These are phyloP conservation scores for Holotrichia oblita DNA, from an alignment of 1,140 invertebrate species.

Conservation along the genomic window DNA sequence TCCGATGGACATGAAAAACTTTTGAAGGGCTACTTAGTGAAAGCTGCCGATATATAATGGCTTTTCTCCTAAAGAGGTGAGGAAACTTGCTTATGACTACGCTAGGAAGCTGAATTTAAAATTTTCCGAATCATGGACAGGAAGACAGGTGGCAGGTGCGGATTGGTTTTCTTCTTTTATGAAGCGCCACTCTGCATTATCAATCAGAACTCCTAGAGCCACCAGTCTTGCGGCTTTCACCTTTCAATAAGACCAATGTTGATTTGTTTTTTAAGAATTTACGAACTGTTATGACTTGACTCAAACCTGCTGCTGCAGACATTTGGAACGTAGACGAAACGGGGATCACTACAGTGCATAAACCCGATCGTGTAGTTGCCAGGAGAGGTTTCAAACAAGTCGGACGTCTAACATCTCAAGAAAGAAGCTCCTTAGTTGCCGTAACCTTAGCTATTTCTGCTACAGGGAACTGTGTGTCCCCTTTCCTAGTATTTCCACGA, in stretches of 20 bases:
- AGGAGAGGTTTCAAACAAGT: slow-evolving; percentile 59
- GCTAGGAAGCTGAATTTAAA: slow-evolving; percentile 39
- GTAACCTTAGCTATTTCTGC: neutral
- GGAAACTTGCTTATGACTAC: slow-evolving; percentile 51
- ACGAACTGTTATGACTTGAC: slow-evolving; percentile 49
- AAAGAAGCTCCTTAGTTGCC: no score
- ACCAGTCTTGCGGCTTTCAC: slow-evolving; percentile 58
- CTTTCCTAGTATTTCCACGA: slow-evolving; percentile 52
- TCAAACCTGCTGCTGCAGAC: slow-evolving; percentile 47
- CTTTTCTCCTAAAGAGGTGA: slow-evolving; percentile 45
- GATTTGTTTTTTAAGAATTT: slow-evolving; percentile 56
- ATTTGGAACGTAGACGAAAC: slow-evolving; percentile 64
- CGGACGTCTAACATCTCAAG: slow-evolving; percentile 57
- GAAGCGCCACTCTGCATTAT: slow-evolving; percentile 60
- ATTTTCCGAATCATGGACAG: slow-evolving; percentile 53
- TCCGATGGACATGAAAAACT: no score
- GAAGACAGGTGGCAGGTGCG: slow-evolving; percentile 61
- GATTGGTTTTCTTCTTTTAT: slow-evolving; percentile 63
- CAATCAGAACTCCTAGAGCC: slow-evolving; percentile 58
- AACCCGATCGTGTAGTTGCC: slow-evolving; percentile 55
- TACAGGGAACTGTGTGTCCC: no score
- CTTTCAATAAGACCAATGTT: slow-evolving; percentile 58
- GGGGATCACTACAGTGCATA: slow-evolving; percentile 62
- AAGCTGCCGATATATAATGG: slow-evolving; percentile 52
- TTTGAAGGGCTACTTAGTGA: no score